Evolutionary conservation across 2,888 invertebrate genomes (phyloP).

Genomic region (Phyllotreta striolata): DNA sequence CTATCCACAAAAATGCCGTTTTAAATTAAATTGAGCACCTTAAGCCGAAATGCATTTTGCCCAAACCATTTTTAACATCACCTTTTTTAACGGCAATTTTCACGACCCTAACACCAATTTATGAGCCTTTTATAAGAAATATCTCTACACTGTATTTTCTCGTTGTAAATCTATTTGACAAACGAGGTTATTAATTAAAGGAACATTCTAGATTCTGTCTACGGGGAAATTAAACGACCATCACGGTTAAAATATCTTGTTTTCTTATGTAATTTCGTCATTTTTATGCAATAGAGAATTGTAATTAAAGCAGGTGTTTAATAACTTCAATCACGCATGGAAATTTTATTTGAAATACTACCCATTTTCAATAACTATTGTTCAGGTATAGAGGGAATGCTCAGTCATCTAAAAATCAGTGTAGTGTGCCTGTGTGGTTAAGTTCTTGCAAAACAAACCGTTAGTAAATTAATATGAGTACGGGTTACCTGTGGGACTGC

Average conservation of each 20-base stretch:
- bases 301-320: no score
- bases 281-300: no score
- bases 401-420: constrained; percentile 3
- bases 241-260: constrained; percentile 2
- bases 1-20: constrained; percentile 29
- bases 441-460: constrained; percentile 26
- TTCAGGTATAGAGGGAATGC: neutral
- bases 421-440: constrained; percentile 12
- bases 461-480: constrained; percentile 35
- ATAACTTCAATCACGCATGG: no score
- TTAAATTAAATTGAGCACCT: constrained; percentile 33
- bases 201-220: constrained; percentile 16
- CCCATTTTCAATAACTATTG: constrained; percentile 11
- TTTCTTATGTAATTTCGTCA: no score
- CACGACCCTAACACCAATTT: constrained; percentile 32
- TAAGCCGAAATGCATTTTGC: constrained; percentile 31
- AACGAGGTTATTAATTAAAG: constrained; percentile 24
- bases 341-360: neutral
- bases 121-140: constrained; percentile 28
- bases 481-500: constrained; percentile 27
- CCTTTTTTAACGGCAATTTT: constrained; percentile 32
- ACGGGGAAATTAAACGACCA: constrained; percentile 14
- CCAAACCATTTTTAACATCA: constrained; percentile 29
- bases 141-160: constrained; percentile 27
- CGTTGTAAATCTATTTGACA: constrained; percentile 26